A percentile compares a stretch with the other conserved stretches of the same genome.
These are phyloP conservation scores for Graphium colonna DNA, from an alignment of 2,888 invertebrate genomes.

Conservation along the genomic window DNA sequence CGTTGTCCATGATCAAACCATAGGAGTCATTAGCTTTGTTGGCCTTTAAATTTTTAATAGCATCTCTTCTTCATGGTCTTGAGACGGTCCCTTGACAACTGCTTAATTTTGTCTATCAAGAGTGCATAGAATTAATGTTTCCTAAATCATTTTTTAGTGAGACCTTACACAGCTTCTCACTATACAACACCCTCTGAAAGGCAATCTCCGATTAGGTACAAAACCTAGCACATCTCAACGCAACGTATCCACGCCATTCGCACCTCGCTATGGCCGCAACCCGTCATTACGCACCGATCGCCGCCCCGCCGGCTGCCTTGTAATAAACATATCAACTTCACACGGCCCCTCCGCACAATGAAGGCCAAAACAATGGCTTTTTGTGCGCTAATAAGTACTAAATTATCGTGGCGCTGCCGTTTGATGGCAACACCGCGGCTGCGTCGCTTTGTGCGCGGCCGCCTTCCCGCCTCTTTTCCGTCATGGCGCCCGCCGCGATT, in stretches of 20 bases:
- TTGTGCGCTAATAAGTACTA: slow-evolving; percentile 54
- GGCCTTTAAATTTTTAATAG: no score
- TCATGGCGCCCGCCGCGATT: background rate
- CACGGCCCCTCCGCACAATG: slow-evolving; percentile 46
- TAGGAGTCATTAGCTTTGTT: no score
- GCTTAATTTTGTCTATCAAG: no score
- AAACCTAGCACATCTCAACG: background rate
- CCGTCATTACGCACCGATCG: slow-evolving; percentile 32
- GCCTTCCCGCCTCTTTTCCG: background rate
- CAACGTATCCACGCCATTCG: background rate
- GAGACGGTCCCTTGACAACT: no score
- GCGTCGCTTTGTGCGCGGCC: slow-evolving; percentile 7
- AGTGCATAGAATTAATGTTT: no score
- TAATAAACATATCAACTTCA: slow-evolving; percentile 67
- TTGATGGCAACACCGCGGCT: slow-evolving; percentile 19
- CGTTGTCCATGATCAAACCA: no score
- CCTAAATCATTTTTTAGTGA: no score
- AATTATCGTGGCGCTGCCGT: slow-evolving; percentile 40
- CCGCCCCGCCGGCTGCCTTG: slow-evolving; percentile 38
- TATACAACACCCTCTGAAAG: background rate
- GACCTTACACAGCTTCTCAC: no score
- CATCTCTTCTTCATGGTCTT: no score
- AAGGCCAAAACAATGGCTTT: slow-evolving; percentile 50
- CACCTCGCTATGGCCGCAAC: slow-evolving; percentile 20
- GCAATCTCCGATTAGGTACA: background rate